phyloP scores from a whole-genome alignment of 2,113 vertebrate species.

The Dicrurus megarhynchus region DNA sequence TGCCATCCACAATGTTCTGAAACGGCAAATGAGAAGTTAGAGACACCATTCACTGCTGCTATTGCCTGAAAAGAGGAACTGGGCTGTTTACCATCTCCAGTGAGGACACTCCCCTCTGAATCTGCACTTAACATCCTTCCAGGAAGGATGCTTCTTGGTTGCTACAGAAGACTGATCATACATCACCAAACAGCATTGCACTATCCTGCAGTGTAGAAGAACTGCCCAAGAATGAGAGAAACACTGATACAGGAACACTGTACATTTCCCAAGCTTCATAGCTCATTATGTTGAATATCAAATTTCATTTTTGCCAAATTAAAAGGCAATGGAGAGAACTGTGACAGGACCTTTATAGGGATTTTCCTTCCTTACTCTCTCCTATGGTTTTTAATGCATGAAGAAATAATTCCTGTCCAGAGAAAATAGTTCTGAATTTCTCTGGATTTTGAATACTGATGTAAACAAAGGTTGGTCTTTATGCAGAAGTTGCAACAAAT shows the following conservation, averaged over 20 bases:
- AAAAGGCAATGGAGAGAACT: neutral
- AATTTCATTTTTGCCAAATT: neutral
- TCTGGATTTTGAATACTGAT: neutral
- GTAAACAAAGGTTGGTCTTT: neutral
- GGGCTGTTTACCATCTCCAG: neutral
- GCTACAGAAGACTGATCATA: neutral
- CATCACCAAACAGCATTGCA: neutral
- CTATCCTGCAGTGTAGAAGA: neutral
- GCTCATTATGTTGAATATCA: neutral
- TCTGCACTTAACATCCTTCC: neutral
- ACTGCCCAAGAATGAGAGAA: neutral
- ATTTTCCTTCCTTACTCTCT: neutral
- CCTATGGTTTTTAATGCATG: neutral
- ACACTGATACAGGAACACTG: neutral
- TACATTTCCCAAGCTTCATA: neutral
- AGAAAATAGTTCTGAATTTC: neutral
- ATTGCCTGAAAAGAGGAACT: neutral
- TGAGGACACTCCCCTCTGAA: neutral
- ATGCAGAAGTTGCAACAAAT: neutral
- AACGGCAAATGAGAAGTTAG: neutral
- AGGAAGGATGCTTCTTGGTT: neutral
- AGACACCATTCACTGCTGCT: neutral
- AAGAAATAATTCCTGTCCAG: neutral
- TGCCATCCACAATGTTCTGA: neutral
- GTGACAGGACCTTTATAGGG: neutral